Evolutionary conservation across 2,113 vertebrate species (phyloP).

Genomic region (Bubo scandiacus): DNA sequence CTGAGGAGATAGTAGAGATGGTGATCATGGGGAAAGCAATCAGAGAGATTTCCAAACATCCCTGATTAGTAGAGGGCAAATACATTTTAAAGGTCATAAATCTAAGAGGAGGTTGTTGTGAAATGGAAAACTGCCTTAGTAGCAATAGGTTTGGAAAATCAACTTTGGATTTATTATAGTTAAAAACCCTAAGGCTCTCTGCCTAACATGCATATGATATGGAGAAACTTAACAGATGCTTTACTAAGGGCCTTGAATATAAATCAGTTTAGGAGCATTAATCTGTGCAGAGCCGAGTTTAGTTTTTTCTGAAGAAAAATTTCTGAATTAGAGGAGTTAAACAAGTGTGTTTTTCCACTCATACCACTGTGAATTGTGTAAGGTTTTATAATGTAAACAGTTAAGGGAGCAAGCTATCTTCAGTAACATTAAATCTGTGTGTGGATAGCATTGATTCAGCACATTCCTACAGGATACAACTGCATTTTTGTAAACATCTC

Average conservation of each 20-base stretch:
- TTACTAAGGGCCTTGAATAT: not conserved
- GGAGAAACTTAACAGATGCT: slow-evolving; percentile 41
- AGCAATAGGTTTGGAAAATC: slow-evolving; percentile 26
- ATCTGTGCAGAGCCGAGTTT: not conserved
- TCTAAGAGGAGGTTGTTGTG: not conserved
- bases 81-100: slow-evolving; percentile 5
- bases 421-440: rapidly evolving
- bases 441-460: not conserved
- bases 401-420: not conserved
- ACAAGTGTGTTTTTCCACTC: not conserved
- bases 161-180: slow-evolving; percentile 33
- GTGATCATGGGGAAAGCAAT: slow-evolving; percentile 2
- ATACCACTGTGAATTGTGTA: not conserved
- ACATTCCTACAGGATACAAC: not conserved
- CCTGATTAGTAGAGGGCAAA: slow-evolving; percentile 26
- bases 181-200: slow-evolving; percentile 28
- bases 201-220: not conserved
- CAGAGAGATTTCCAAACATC: not conserved
- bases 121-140: not conserved
- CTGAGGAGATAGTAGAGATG: not conserved
- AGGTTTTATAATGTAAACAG: not conserved
- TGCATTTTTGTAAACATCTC: not conserved
- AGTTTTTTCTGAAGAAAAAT: not conserved
- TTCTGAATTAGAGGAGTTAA: slow-evolving; percentile 15
- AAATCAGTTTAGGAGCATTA: slow-evolving; percentile 22